Evolutionary conservation across 1,140 invertebrate species (phyloP).

Genomic region (Episyrphus balteatus): DNA sequence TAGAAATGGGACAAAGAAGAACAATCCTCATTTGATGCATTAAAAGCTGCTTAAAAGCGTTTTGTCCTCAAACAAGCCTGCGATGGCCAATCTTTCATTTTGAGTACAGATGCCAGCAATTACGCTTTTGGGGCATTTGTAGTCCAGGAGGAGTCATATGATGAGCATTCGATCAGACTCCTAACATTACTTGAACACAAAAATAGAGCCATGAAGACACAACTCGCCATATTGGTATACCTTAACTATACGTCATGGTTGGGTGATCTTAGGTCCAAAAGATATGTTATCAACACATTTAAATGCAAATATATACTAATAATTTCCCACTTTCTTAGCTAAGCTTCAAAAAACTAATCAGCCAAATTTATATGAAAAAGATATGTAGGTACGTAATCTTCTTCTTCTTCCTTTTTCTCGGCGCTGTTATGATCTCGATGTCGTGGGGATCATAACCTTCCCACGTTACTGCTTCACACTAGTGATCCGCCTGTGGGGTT

Average conservation of each 20-base stretch:
- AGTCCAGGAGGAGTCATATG: slow-evolving; percentile 1
- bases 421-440: neutral
- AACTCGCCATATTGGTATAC: slow-evolving; percentile 18
- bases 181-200: slow-evolving; percentile 26
- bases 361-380: neutral
- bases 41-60: no score
- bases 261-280: neutral
- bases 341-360: neutral
- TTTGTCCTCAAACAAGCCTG: no score
- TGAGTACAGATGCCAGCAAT: slow-evolving; percentile 4
- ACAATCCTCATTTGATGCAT: no score
- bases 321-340: no score
- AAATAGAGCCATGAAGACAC: slow-evolving; percentile 35
- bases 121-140: slow-evolving; percentile 1
- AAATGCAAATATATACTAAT: neutral
- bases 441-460: no score
- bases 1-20: no score
- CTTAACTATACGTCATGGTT: neutral
- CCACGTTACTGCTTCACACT: no score
- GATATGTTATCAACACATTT: slow-evolving; percentile 2
- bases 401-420: no score
- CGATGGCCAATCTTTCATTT: neutral
- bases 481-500: no score
- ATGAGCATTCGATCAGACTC: slow-evolving; percentile 8
- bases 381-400: slow-evolving; percentile 1